phyloP scores from a whole-genome alignment of 2,113 vertebrate genomes.

The Sinosuthora webbiana region DNA sequence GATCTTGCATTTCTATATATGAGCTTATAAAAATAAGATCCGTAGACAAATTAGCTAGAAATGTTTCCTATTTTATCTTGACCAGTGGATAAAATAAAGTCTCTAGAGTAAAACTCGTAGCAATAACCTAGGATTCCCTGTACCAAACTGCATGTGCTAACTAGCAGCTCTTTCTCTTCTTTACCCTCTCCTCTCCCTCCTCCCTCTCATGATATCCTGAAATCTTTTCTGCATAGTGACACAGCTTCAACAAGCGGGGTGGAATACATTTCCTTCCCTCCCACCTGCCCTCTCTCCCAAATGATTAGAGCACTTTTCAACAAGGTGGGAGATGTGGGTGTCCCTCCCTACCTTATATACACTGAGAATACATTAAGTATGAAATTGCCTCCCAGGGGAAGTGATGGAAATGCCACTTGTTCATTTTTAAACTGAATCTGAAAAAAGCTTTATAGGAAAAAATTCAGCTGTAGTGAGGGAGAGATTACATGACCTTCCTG shows the following conservation, averaged over 20 bases:
- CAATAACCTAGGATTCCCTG: background rate
- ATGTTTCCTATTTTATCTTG: constrained; percentile 9
- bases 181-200: background rate
- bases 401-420: constrained; percentile 46
- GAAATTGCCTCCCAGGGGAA: constrained; percentile 57
- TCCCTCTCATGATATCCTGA: background rate
- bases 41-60: background rate
- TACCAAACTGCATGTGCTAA: background rate
- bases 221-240: constrained; percentile 46
- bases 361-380: constrained; percentile 52
- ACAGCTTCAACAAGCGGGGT: constrained; percentile 44
- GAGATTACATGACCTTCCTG: constrained; percentile 31
- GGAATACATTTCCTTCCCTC: constrained; percentile 62
- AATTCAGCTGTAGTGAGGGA: background rate
- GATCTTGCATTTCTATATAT: background rate
- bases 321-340: constrained; percentile 55
- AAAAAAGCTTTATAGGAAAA: constrained; percentile 2
- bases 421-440: constrained; percentile 45
- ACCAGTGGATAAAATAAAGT: constrained; percentile 1
- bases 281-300: constrained; percentile 38
- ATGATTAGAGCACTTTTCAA: constrained; percentile 55
- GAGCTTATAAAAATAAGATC: constrained; percentile 17
- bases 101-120: background rate
- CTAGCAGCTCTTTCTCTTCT: background rate
- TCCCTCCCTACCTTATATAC: constrained; percentile 42